phyloP scores from a whole-genome alignment of 2,797 vertebrate species.

The Eurystomus glaucurus region DNA sequence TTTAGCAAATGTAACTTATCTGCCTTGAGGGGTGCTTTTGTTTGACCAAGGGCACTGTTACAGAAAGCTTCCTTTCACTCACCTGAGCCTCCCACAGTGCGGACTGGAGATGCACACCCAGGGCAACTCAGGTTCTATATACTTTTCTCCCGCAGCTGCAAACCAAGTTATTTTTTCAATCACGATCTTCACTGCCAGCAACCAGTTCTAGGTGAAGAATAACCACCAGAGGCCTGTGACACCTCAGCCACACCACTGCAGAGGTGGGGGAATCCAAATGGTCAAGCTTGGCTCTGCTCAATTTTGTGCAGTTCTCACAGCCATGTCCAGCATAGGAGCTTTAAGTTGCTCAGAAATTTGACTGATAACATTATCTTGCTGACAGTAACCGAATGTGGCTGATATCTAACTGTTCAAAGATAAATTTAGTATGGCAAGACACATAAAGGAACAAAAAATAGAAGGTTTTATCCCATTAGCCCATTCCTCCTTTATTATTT shows the following conservation, averaged over 20 bases:
- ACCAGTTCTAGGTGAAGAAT: background rate
- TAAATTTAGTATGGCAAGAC: background rate
- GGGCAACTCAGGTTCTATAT: background rate
- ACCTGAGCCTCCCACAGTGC: rapidly evolving
- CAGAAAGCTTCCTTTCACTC: background rate
- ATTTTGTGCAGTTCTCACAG: background rate
- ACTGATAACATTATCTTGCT: background rate
- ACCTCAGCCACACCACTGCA: rapidly evolving
- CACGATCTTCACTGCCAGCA: background rate
- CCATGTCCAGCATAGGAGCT: background rate
- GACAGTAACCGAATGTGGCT: background rate
- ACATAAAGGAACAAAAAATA: background rate
- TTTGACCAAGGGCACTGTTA: background rate
- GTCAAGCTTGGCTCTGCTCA: background rate
- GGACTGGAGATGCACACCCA: rapidly evolving
- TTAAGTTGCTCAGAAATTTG: background rate
- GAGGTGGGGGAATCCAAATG: background rate
- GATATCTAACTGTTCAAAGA: background rate
- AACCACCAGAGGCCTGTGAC: background rate
- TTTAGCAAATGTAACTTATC: background rate
- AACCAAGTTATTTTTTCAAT: background rate
- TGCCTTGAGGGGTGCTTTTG: background rate
- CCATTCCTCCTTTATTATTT: background rate
- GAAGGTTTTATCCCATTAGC: background rate
- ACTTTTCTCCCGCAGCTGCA: background rate